Conservation (phyloP, 1,140 invertebrate species). For the Pachypsylla venusta region DNA sequence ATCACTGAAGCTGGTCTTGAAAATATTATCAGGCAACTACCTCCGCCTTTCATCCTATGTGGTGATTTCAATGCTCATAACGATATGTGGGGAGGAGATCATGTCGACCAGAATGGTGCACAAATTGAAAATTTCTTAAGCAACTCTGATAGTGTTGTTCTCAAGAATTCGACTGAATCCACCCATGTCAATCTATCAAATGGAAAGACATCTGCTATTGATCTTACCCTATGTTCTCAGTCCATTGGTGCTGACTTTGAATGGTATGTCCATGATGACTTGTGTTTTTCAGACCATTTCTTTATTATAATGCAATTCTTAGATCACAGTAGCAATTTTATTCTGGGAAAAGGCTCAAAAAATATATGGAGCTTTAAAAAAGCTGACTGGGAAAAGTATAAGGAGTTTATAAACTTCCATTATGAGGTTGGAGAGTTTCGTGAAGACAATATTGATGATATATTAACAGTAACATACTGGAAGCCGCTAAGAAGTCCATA, state of each 20-base stretch:
- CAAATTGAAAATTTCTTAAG: constrained; percentile 17
- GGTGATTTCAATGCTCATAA: constrained; percentile 28
- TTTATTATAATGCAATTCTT: neutral
- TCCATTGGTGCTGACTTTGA: neutral
- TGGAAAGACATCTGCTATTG: neutral
- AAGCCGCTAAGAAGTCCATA: too few relatives aligned
- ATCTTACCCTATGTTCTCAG: neutral
- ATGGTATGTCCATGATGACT: constrained; percentile 8
- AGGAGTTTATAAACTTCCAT: too few relatives aligned
- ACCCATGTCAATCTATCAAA: neutral
- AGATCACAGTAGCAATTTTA: too few relatives aligned
- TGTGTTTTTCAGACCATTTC: neutral
- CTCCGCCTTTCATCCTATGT: constrained; percentile 24
- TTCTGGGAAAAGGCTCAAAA: too few relatives aligned
- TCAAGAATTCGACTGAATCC: neutral
- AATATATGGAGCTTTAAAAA: too few relatives aligned
- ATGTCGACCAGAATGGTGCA: constrained; percentile 23
- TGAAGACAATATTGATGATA: too few relatives aligned
- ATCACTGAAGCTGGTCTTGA: constrained; percentile 22
- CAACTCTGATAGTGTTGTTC: neutral
- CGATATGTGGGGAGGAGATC: constrained; percentile 25
- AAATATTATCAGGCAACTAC: constrained; percentile 24
- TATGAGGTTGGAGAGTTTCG: too few relatives aligned
- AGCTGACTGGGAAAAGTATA: too few relatives aligned
- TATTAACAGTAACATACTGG: too few relatives aligned